These are phyloP conservation scores for Neoascia interrupta DNA, from an alignment of 2,888 invertebrate species.

Conservation along the genomic window DNA sequence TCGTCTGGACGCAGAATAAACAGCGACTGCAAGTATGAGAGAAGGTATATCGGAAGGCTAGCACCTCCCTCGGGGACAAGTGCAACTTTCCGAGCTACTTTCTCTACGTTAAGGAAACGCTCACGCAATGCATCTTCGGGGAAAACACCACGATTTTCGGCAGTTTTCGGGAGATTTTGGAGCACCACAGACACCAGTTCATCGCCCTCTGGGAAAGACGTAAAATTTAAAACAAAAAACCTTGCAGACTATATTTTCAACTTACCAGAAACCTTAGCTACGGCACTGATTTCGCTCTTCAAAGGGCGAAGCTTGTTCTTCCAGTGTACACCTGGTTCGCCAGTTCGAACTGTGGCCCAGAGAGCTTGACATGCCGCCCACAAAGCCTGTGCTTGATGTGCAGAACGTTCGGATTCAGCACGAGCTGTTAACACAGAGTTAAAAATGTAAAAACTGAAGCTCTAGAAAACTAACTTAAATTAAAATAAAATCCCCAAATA, in stretches of 20 bases:
- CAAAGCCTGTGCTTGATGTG: constrained; percentile 90
- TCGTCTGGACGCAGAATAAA: constrained; percentile 86
- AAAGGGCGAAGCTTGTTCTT: constrained; percentile 83
- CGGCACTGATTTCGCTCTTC: constrained; percentile 85
- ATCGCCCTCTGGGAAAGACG: constrained; percentile 84
- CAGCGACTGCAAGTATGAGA: constrained; percentile 94
- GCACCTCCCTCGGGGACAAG: constrained; percentile 94
- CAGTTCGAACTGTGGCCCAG: constrained; percentile 86
- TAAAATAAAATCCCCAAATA: constrained; percentile 70
- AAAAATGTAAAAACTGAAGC: too few relatives aligned
- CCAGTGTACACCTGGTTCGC: constrained; percentile 82
- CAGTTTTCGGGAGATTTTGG: constrained; percentile 88
- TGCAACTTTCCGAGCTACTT: constrained; percentile 90
- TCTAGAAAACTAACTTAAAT: too few relatives aligned
- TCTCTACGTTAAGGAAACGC: constrained; percentile 90
- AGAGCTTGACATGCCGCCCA: constrained; percentile 97
- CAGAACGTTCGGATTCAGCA: constrained; percentile 86
- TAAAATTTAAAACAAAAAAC: constrained; percentile 34
- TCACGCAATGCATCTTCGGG: constrained; percentile 93
- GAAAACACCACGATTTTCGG: constrained; percentile 89
- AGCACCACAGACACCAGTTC: constrained; percentile 89
- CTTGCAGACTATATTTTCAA: background rate
- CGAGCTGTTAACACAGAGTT: constrained; percentile 82
- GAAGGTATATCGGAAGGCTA: constrained; percentile 88
- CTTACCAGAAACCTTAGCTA: constrained; percentile 87